Evolutionary conservation across 2,113 vertebrate genomes (phyloP).

Genomic region (Phylloscopus whistleri): DNA sequence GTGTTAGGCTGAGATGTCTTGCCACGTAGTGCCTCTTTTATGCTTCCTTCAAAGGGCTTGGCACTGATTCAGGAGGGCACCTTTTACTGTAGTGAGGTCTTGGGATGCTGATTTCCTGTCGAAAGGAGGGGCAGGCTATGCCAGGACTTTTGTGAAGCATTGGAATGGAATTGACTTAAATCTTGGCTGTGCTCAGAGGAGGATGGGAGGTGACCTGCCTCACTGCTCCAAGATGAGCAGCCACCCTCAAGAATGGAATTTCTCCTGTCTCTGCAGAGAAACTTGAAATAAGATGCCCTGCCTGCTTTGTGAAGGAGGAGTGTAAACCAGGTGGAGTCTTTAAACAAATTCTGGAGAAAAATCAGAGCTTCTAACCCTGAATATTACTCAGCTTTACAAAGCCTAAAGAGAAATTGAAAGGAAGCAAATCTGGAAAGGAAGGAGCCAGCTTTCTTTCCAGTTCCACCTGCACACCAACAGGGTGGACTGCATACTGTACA

Average conservation of each 20-base stretch:
- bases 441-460: not conserved
- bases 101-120: not conserved
- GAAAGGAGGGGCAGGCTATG: not conserved
- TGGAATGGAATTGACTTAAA: not conserved
- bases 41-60: not conserved
- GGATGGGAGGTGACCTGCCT: not conserved
- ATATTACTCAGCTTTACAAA: not conserved
- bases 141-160: not conserved
- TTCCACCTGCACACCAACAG: rapidly evolving
- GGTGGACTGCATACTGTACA: not conserved
- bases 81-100: not conserved
- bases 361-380: not conserved
- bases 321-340: not conserved
- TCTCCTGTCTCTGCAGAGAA: not conserved
- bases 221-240: not conserved
- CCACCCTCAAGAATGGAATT: not conserved
- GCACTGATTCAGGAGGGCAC: not conserved
- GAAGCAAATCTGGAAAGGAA: not conserved
- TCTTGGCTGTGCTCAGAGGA: not conserved
- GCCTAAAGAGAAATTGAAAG: not conserved
- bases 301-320: not conserved
- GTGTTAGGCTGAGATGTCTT: not conserved
- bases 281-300: not conserved
- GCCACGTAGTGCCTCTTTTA: not conserved
- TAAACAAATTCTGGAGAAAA: not conserved